phyloP scores from a whole-genome alignment of 1,140 invertebrate species.

The Drosophila nebulosa region DNA sequence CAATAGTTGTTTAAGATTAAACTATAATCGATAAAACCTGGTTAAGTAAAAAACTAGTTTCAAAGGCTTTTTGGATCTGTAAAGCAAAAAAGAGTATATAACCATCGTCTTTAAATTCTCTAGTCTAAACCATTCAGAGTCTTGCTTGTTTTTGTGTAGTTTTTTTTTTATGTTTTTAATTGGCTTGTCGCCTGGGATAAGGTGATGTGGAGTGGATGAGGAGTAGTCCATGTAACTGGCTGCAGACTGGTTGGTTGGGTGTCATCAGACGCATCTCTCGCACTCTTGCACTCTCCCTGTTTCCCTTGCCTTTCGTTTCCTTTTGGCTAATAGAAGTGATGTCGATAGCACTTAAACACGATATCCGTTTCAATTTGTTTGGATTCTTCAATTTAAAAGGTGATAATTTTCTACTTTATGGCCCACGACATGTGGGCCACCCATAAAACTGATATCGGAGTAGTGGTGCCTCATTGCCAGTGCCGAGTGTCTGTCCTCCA shows the following conservation, averaged over 20 bases:
- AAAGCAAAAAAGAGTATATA: neutral
- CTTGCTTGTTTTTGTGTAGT: conserved; percentile 35
- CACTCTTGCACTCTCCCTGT: neutral
- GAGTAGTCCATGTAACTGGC: conserved; percentile 61
- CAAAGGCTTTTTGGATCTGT: neutral
- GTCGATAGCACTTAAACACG: conserved; percentile 81
- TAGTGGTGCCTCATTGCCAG: conserved; percentile 56
- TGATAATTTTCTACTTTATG: conserved; percentile 81
- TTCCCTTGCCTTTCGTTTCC: neutral
- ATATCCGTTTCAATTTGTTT: conserved; percentile 81
- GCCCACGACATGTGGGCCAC: conserved; percentile 81
- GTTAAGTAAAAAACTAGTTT: too few relatives aligned
- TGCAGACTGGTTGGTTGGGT: conserved; percentile 28
- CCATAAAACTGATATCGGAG: conserved; percentile 81
- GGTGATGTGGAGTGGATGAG: conserved; percentile 35
- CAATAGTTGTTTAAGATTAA: too few relatives aligned
- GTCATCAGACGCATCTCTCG: conserved; percentile 36
- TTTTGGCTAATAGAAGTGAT: conserved; percentile 77
- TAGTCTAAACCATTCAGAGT: neutral
- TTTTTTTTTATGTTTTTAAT: conserved; percentile 70
- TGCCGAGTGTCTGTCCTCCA: conserved; percentile 9
- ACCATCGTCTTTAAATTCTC: too few relatives aligned
- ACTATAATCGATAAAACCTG: too few relatives aligned
- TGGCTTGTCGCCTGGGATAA: conserved; percentile 60
- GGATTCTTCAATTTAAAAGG: conserved; percentile 81